Base-by-base conservation (phyloP, 2,113 vertebrate genomes). In the Crotalus horridus region DNA sequence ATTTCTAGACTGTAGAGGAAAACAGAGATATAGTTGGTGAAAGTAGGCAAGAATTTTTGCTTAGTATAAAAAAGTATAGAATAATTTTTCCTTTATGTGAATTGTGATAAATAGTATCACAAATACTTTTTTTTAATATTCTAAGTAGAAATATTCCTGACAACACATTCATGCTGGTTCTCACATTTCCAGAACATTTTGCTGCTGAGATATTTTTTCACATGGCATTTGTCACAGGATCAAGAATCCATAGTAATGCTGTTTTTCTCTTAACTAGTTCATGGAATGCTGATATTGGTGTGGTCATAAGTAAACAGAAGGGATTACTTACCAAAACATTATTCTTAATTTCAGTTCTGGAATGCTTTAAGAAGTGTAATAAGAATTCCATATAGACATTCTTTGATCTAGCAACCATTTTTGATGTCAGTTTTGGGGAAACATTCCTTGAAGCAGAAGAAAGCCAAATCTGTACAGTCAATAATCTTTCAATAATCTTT, bases 141-240 rank as follows among this genome's bases (percentile, higher is more conserved):
- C 21, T 13, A 74, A 61, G 3, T 43, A 43, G 48, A 88, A 33
- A 55, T 29, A 10, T 24, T 69, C 51, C 59, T 92, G 91, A 59
- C 87, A 92, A 88, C 59, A 55, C 86, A 21, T 87, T 59, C 81
- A 59, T 15, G 3, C n/a, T 92, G 86, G n/a, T 92, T 92, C 91
- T 92, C 59, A 74, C 87, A 92, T 64, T 26, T 92, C 23, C 10
- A 6, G 86, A 88, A 69, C 23, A 64, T 88, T 64, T 33, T 92
- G 20, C 48, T 74, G 54, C 20, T 20, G 69, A 54, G 91, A 69
- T 24, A 51, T 91, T 74, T 43, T 81, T 88, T 88, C 58, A 92
- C 59, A 88, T 53, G 20, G 23, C 64, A 54, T 74, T 88, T 88
- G 87, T 61, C n/a, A 74, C 87, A 55, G 33, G 58, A 69, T 89